These are phyloP conservation scores for Andrena dorsata DNA, from an alignment of 2,888 invertebrate genomes.

Conservation along the genomic window DNA sequence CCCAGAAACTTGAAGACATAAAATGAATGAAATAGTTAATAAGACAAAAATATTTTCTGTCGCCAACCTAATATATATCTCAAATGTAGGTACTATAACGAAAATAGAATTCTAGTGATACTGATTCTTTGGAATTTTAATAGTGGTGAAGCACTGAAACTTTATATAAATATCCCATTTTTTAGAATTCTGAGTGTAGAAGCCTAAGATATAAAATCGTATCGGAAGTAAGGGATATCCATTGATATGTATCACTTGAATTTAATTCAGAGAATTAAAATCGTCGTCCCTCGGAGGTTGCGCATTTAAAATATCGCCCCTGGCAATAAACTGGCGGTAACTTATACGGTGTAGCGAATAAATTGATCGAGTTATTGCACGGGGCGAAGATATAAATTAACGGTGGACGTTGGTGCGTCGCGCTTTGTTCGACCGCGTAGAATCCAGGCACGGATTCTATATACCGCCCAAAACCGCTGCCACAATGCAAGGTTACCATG, in stretches of 20 bases:
- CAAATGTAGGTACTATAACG: too few species aligned
- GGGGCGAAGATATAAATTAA: slow-evolving; percentile 38
- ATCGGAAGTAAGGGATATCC: neutral
- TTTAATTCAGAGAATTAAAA: neutral
- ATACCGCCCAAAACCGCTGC: neutral
- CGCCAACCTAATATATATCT: too few species aligned
- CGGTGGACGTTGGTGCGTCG: slow-evolving; percentile 12
- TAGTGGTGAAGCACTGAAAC: too few species aligned
- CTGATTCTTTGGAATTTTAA: too few species aligned
- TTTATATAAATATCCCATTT: too few species aligned
- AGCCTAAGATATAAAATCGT: too few species aligned
- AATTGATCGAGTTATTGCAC: slow-evolving; percentile 50
- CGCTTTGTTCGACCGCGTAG: slow-evolving; percentile 36
- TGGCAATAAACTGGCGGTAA: slow-evolving; percentile 27
- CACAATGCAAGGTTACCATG: slow-evolving; percentile 7
- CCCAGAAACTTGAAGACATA: too few species aligned
- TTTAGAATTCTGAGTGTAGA: too few species aligned
- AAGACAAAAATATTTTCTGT: too few species aligned
- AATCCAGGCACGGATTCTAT: slow-evolving; percentile 13
- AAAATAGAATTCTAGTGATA: too few species aligned
- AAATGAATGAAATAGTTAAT: too few species aligned
- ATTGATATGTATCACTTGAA: neutral
- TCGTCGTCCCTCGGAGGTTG: neutral
- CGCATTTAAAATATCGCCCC: slow-evolving; percentile 13
- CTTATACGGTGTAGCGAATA: slow-evolving; percentile 37